A percentile compares a stretch with the other conserved stretches of the same genome.
phyloP scores from a whole-genome alignment of 2,888 invertebrate species.

The Rotaria socialis region DNA sequence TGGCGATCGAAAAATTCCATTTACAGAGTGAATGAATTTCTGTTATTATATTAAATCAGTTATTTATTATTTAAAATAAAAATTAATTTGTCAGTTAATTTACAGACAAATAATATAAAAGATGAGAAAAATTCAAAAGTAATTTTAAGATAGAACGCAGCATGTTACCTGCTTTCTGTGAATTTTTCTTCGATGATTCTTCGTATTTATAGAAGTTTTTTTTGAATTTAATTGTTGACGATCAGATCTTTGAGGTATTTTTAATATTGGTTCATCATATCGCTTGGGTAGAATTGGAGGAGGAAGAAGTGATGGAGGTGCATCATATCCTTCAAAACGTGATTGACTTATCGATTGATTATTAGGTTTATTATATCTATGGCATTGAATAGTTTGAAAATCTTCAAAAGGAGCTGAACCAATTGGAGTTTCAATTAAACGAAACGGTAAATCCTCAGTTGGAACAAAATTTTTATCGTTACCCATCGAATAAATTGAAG shows the following conservation, averaged over 20 bases:
- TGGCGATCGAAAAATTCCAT: too few relatives aligned
- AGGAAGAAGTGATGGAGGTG: not conserved
- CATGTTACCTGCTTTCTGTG: too few relatives aligned
- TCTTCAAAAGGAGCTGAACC: not conserved
- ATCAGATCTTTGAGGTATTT: not conserved
- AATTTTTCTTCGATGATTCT: too few relatives aligned
- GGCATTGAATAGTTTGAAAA: too few relatives aligned
- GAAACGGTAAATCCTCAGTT: conserved; percentile 7
- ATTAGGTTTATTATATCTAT: not conserved
- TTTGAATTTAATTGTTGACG: not conserved
- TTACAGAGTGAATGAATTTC: too few relatives aligned
- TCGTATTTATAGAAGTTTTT: not conserved
- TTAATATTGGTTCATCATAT: not conserved
- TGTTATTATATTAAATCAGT: too few relatives aligned
- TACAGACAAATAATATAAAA: too few relatives aligned
- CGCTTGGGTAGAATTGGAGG: not conserved
- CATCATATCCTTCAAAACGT: not conserved
- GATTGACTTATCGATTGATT: not conserved
- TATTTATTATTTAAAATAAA: too few relatives aligned
- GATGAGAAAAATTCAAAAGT: too few relatives aligned
- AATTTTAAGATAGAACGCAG: too few relatives aligned
- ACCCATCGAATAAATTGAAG: not conserved
- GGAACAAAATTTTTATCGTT: not conserved
- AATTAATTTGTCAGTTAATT: too few relatives aligned
- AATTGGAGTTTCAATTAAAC: conserved; percentile 1